phyloP scores from a whole-genome alignment of 2,113 vertebrate species.

The Entosphenus tridentatus region DNA sequence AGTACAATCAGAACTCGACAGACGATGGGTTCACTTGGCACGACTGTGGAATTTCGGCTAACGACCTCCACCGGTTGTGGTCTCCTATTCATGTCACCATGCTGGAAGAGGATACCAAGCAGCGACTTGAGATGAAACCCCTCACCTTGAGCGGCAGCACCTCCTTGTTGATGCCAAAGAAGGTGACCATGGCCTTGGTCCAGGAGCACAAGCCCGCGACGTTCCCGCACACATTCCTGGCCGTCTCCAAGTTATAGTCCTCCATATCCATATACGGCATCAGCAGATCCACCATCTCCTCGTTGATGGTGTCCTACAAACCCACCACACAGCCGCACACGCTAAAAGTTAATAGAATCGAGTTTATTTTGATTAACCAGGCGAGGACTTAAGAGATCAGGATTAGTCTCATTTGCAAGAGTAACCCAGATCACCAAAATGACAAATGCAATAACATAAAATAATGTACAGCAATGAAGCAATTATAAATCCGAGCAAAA shows the following conservation, averaged over 20 bases:
- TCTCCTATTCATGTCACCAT: too few species aligned
- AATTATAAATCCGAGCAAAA: neutral
- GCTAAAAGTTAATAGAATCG: neutral
- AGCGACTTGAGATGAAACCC: neutral
- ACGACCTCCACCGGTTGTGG: too few species aligned
- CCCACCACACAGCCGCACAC: neutral
- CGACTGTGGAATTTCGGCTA: too few species aligned
- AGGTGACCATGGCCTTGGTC: slow-evolving; percentile 49
- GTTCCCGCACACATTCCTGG: slow-evolving; percentile 47
- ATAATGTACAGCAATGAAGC: neutral
- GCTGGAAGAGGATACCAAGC: too few species aligned
- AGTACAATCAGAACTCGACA: too few species aligned
- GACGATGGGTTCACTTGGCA: too few species aligned
- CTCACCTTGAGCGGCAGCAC: slow-evolving; percentile 49
- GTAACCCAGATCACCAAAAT: neutral
- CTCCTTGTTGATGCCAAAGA: slow-evolving; percentile 50
- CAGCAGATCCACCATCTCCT: slow-evolving; percentile 42
- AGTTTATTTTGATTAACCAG: neutral
- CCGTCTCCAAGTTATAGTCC: slow-evolving; percentile 45
- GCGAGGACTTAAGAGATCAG: neutral
- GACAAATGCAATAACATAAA: neutral
- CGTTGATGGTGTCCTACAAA: slow-evolving; percentile 41
- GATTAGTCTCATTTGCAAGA: neutral
- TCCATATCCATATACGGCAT: slow-evolving; percentile 41
- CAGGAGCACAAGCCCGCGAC: slow-evolving; percentile 52